Evolutionary conservation across 2,797 vertebrate genomes (phyloP).

Genomic region (Leptodactylus fallax): DNA sequence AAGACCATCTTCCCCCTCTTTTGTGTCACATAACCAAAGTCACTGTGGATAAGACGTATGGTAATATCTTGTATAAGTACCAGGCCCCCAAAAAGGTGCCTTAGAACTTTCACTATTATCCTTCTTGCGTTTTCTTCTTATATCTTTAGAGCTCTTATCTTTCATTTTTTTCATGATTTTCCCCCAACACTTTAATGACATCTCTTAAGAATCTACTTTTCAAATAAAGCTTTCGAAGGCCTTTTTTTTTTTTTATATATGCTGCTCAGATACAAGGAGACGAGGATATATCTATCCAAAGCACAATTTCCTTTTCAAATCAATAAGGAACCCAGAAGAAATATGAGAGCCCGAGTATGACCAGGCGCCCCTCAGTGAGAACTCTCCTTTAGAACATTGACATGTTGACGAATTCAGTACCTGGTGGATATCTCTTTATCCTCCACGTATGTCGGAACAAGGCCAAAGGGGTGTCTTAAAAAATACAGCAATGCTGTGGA

Average conservation of each 20-base stretch:
- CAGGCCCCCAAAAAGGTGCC: slow-evolving; percentile 71
- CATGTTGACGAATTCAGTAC: slow-evolving; percentile 49
- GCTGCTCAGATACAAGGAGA: slow-evolving; percentile 56
- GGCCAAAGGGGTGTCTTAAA: slow-evolving; percentile 59
- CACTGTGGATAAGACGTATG: slow-evolving; percentile 78
- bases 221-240: slow-evolving; percentile 50
- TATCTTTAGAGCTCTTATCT: slow-evolving; percentile 69
- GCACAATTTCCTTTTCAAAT: slow-evolving; percentile 61
- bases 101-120: slow-evolving; percentile 79
- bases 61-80: slow-evolving; percentile 77
- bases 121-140: slow-evolving; percentile 70
- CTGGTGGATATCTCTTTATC: slow-evolving; percentile 60
- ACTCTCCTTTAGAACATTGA: slow-evolving; percentile 58
- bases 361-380: slow-evolving; percentile 54
- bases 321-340: slow-evolving; percentile 56
- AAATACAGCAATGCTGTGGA: slow-evolving; percentile 50
- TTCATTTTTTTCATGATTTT: slow-evolving; percentile 73
- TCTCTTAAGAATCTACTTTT: slow-evolving; percentile 62
- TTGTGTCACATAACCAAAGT: slow-evolving; percentile 78
- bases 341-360: slow-evolving; percentile 59
- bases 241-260: slow-evolving; percentile 54
- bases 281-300: slow-evolving; percentile 58
- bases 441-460: slow-evolving; percentile 42
- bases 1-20: slow-evolving; percentile 76
- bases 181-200: slow-evolving; percentile 66